These are phyloP conservation scores for Callipepla californica DNA, from an alignment of 2,113 vertebrate genomes.

Conservation along the genomic window DNA sequence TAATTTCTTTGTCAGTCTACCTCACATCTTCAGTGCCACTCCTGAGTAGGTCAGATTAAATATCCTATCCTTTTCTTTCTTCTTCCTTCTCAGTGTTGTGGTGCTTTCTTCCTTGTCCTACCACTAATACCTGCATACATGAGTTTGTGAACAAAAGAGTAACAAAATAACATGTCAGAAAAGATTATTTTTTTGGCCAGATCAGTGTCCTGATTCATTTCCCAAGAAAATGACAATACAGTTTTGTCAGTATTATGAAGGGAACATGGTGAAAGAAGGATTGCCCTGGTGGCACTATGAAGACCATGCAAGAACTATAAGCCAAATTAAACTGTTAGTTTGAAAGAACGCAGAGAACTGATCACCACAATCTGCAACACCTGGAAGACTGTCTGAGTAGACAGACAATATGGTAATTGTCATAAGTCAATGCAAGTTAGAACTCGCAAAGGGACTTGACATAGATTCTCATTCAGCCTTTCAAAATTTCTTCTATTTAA, in stretches of 20 bases:
- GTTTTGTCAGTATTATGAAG: not conserved
- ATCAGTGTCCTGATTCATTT: not conserved
- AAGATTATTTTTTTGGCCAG: not conserved
- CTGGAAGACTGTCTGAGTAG: not conserved
- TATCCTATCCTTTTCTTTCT: not conserved
- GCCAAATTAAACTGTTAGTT: not conserved
- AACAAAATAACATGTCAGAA: not conserved
- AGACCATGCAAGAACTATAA: not conserved
- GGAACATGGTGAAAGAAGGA: not conserved
- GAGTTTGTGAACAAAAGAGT: not conserved
- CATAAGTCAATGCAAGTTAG: not conserved
- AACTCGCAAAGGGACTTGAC: not conserved
- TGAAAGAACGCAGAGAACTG: not conserved
- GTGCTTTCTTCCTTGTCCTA: not conserved
- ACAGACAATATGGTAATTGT: not conserved
- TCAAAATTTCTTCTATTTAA: not conserved
- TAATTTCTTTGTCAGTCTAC: not conserved
- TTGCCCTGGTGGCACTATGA: not conserved
- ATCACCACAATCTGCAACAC: not conserved
- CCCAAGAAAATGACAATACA: not conserved
- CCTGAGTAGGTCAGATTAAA: not conserved
- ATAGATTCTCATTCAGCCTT: not conserved
- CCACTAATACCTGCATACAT: not conserved
- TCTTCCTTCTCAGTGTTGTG: not conserved
- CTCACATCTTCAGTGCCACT: not conserved